These are phyloP conservation scores for Encarsia formosa DNA, from an alignment of 2,888 invertebrate species.

Conservation along the genomic window DNA sequence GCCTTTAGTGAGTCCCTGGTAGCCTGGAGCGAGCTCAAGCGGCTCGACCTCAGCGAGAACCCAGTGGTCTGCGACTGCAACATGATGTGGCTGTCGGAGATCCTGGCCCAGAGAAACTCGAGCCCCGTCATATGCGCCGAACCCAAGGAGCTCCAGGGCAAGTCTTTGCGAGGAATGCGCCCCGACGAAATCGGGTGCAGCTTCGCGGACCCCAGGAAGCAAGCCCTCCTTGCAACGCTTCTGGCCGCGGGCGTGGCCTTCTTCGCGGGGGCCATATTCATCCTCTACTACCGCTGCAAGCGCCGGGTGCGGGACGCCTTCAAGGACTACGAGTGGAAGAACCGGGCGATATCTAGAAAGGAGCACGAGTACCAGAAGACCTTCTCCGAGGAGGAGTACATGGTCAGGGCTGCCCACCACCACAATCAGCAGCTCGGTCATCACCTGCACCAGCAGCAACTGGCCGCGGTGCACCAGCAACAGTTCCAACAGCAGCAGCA, in stretches of 20 bases:
- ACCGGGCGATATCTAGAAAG: conserved; percentile 67
- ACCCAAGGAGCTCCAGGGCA: conserved; percentile 63
- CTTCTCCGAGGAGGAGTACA: conserved; percentile 83
- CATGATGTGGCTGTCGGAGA: conserved; percentile 72
- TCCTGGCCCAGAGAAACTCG: conserved; percentile 66
- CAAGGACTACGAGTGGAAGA: conserved; percentile 79
- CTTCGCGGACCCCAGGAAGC: conserved; percentile 72
- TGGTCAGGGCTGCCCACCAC: conserved; percentile 64
- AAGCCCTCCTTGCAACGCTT: conserved; percentile 73
- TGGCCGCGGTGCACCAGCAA: conserved; percentile 50
- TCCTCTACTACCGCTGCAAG: conserved; percentile 72
- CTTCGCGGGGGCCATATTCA: conserved; percentile 66
- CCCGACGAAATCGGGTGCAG: conserved; percentile 79
- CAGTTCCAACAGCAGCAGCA: conserved; percentile 47
- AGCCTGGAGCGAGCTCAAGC: conserved; percentile 72
- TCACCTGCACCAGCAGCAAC: conserved; percentile 42
- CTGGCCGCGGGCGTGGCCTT: conserved; percentile 71
- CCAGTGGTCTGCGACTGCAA: conserved; percentile 78
- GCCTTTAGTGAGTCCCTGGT: conserved; percentile 75
- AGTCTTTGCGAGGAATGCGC: conserved; percentile 59
- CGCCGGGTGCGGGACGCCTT: conserved; percentile 76
- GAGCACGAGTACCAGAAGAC: conserved; percentile 88
- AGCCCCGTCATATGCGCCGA: conserved; percentile 69
- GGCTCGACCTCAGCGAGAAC: conserved; percentile 76
- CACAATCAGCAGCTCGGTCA: conserved; percentile 50